phyloP scores from a whole-genome alignment of 2,888 invertebrate species.

The Vandiemenella viatica region DNA sequence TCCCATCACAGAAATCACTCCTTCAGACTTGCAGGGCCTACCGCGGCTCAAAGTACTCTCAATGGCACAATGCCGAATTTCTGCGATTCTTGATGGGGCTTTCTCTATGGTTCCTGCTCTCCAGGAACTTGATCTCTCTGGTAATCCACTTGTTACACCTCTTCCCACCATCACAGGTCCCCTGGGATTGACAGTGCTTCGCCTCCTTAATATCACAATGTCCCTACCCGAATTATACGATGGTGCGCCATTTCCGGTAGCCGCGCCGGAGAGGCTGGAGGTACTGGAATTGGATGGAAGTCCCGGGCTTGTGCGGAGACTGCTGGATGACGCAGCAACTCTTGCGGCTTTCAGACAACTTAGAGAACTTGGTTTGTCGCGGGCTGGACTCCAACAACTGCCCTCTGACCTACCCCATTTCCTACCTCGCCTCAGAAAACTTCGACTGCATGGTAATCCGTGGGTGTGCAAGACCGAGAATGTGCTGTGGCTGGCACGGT shows the following conservation, averaged over 20 bases:
- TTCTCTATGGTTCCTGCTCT: constrained; percentile 60
- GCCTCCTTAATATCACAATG: constrained; percentile 46
- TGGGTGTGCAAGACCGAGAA: constrained; percentile 43
- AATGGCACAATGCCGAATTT: constrained; percentile 61
- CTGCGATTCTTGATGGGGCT: constrained; percentile 54
- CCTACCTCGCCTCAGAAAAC: constrained; percentile 48
- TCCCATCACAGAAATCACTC: constrained; percentile 39
- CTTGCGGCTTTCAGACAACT: constrained; percentile 54
- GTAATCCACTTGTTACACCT: constrained; percentile 56
- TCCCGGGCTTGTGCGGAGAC: constrained; percentile 49
- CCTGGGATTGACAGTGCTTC: constrained; percentile 46
- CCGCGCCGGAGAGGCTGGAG: constrained; percentile 53
- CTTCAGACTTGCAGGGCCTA: constrained; percentile 52
- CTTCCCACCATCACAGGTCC: constrained; percentile 52
- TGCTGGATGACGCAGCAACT: constrained; percentile 55
- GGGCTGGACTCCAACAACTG: constrained; percentile 44
- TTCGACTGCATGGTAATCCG: constrained; percentile 53
- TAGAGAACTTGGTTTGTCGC: constrained; percentile 51
- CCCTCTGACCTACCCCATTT: constrained; percentile 51
- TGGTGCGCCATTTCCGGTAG: constrained; percentile 48
- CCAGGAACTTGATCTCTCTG: constrained; percentile 66
- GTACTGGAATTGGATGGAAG: constrained; percentile 62
- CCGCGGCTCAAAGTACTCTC: constrained; percentile 54
- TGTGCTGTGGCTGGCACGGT: constrained; percentile 48
- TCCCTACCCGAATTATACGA: constrained; percentile 24